Evolutionary conservation across 2,888 invertebrate species (phyloP).

Genomic region (Apantesis nais): DNA sequence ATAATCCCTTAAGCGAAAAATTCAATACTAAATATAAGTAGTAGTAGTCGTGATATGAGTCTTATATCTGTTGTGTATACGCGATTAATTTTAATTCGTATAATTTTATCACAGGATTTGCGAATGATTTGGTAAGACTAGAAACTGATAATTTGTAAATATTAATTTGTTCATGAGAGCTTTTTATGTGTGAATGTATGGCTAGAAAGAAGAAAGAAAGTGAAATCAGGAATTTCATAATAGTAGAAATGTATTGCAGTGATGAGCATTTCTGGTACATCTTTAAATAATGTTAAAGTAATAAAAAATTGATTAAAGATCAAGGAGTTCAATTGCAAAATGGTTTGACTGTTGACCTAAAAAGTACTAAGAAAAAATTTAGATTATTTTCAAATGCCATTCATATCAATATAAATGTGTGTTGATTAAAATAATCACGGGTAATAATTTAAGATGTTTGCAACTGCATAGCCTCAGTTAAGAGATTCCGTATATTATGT

Average conservation of each 20-base stretch:
- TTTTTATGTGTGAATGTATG: neutral
- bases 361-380: too few relatives aligned
- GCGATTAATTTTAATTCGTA: neutral
- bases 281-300: too few relatives aligned
- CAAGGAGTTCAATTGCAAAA: neutral
- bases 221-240: too few relatives aligned
- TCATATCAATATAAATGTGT: neutral
- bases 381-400: neutral
- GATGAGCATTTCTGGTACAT: too few relatives aligned
- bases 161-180: neutral
- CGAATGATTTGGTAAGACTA: neutral
- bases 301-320: too few relatives aligned
- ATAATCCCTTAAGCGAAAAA: neutral
- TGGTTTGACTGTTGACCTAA: too few relatives aligned
- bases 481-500: too few relatives aligned
- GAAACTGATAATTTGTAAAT: neutral
- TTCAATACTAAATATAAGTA: neutral
- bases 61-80: neutral
- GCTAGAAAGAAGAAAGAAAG: too few relatives aligned
- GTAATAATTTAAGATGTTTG: neutral
- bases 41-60: neutral
- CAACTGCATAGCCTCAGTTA: too few relatives aligned
- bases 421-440: neutral
- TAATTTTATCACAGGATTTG: neutral
- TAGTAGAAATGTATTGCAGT: too few relatives aligned